Evolutionary conservation across 2,113 vertebrate species (phyloP), one percentile per base, ranked within the genome.

Genomic region (Hypanus sabinus): DNA sequence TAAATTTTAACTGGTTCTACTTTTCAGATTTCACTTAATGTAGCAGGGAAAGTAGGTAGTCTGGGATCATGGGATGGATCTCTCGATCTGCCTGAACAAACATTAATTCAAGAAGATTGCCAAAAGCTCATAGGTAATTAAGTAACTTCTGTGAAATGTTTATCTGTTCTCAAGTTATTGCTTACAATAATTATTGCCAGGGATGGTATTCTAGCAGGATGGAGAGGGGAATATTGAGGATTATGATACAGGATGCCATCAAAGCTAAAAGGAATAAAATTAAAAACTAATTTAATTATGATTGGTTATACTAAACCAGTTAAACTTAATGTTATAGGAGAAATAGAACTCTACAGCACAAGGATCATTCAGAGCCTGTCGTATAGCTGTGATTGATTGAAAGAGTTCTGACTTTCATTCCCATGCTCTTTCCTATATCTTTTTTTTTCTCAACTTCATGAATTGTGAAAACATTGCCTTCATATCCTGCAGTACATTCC

Each of bases 41-140:
- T 99, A 95, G 97, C 98, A n/a, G 98, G 98, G 90, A 99, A 99
- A 97, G 99, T 98, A 9, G 99, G 99, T 96, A 99, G 98, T 95
- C 96, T 99, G 90, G 97, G 98, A 94, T 98, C 98, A 0, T 99
- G 99, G 99, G 98, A 99, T 94, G 98, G 98, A 33, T 96, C 96
- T 95, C 97, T 99, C 91, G 98, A 99, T 96, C 96, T 99, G 24
- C 97, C 97, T 73, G 98, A 99, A 96, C 98, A 99, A 96, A 97
- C 95, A 2, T 94, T 97, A 93, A 97, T 99, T 96, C 98, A 98
- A 95, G 96, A 96, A 95, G 97, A 98, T 95, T 98, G 98, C 95
- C 96, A 98, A 95, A 97, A 98, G 94, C 96, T 99, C 93, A 97
- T 98, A 68, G 98, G 98, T 99, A 95, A 93, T 71, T 46, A 93